These are phyloP conservation scores for Vollenhovia emeryi DNA, from an alignment of 1,140 invertebrate genomes.

Conservation along the genomic window DNA sequence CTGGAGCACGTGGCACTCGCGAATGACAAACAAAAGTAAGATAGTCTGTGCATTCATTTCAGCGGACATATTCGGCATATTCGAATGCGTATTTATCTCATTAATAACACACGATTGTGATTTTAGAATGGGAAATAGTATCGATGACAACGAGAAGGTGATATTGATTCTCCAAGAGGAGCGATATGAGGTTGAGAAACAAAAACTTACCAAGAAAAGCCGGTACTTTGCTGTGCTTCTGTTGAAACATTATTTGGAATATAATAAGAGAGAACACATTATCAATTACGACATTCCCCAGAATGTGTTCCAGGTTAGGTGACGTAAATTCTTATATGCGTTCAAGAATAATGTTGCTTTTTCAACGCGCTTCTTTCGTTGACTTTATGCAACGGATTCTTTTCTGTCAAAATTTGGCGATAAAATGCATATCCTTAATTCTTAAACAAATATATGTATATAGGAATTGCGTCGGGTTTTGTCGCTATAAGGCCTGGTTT, in stretches of 20 bases:
- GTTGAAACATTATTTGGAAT: slow-evolving; percentile 68
- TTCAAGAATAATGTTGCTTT: too few species aligned
- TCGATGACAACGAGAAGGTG: background rate
- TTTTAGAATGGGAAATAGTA: background rate
- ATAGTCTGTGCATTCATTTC: too few species aligned
- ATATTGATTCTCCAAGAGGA: slow-evolving; percentile 54
- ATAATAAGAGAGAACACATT: slow-evolving; percentile 50
- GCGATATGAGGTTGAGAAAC: slow-evolving; percentile 50
- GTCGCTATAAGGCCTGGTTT: too few species aligned
- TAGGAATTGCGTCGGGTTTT: too few species aligned
- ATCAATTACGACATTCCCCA: slow-evolving; percentile 72
- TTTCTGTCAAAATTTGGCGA: too few species aligned
- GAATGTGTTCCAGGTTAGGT: slow-evolving; percentile 68
- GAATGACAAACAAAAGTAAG: background rate
- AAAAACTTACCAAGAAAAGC: slow-evolving; percentile 65
- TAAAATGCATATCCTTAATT: too few species aligned
- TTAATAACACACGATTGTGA: background rate
- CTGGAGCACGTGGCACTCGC: too few species aligned
- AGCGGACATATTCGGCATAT: too few species aligned
- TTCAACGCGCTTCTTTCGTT: too few species aligned
- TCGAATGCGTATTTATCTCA: background rate
- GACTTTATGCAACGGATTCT: too few species aligned
- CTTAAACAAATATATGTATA: too few species aligned
- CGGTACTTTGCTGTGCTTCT: slow-evolving; percentile 72
- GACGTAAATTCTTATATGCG: too few species aligned